These are phyloP conservation scores for Rhingia rostrata DNA, from an alignment of 2,888 invertebrate genomes.

Conservation along the genomic window DNA sequence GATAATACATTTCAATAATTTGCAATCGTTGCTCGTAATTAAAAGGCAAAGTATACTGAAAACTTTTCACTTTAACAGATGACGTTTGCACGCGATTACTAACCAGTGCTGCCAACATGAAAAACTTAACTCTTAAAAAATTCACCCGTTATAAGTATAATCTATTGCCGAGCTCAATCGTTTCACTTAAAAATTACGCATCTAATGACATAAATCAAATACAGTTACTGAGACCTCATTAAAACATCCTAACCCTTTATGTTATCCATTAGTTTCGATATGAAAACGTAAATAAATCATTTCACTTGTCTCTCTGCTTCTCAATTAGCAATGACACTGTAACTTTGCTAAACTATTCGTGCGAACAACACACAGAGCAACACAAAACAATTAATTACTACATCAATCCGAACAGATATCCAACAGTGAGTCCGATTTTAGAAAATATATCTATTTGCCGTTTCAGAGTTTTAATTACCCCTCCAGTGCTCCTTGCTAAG, in stretches of 20 bases:
- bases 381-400: conserved; percentile 73
- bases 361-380: conserved; percentile 59
- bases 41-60: no score
- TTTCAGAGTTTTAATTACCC: conserved; percentile 69
- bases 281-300: conserved; percentile 30
- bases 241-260: not conserved
- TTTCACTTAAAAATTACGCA: no score
- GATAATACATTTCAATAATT: no score
- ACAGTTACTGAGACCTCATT: no score
- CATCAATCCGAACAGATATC: conserved; percentile 69
- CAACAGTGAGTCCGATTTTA: conserved; percentile 58
- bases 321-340: conserved; percentile 66
- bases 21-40: no score
- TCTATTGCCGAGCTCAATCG: no score
- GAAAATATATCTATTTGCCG: conserved; percentile 65
- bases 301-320: conserved; percentile 46
- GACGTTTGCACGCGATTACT: no score
- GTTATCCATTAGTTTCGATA: not conserved
- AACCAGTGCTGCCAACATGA: no score
- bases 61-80: no score
- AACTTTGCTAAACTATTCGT: conserved; percentile 59
- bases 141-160: no score
- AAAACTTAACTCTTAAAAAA: no score
- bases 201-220: no score
- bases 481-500: conserved; percentile 45